These are phyloP conservation scores for Mellilla xanthometata DNA, from an alignment of 2,888 invertebrate species.

Conservation along the genomic window DNA sequence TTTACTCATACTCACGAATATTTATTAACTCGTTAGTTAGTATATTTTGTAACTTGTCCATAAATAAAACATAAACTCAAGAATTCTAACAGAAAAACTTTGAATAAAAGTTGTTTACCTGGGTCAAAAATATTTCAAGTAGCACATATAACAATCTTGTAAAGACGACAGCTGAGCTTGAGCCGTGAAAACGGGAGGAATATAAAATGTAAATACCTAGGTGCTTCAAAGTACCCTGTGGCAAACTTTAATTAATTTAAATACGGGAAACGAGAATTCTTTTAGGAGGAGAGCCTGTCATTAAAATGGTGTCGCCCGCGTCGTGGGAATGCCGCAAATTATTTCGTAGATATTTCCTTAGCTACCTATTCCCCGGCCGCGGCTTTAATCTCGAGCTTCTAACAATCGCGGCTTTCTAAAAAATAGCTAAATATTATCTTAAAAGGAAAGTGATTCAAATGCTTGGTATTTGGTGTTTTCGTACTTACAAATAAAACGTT, in stretches of 20 bases:
- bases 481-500: neutral
- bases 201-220: conserved; percentile 8
- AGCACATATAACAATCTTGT: conserved; percentile 9
- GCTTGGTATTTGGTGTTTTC: conserved; percentile 3
- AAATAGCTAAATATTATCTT: conserved; percentile 16
- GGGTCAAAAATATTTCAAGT: neutral
- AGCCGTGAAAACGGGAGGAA: conserved; percentile 5
- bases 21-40: too few species aligned
- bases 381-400: conserved; percentile 18
- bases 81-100: too few species aligned
- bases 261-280: conserved; percentile 19
- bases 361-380: conserved; percentile 11
- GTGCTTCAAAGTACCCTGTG: conserved; percentile 1
- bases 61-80: too few species aligned
- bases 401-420: conserved; percentile 18
- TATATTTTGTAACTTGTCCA: too few species aligned
- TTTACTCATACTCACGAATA: too few species aligned
- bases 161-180: conserved; percentile 5
- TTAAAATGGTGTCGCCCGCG: conserved; percentile 21
- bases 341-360: conserved; percentile 22
- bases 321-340: conserved; percentile 20
- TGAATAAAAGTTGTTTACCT: too few species aligned
- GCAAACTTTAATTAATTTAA: conserved; percentile 23
- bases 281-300: conserved; percentile 21
- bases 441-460: conserved; percentile 9